Evolutionary conservation across 2,888 invertebrate genomes (phyloP), one percentile per base, ranked within the genome.

Genomic region (Drosophila aldrichi): DNA sequence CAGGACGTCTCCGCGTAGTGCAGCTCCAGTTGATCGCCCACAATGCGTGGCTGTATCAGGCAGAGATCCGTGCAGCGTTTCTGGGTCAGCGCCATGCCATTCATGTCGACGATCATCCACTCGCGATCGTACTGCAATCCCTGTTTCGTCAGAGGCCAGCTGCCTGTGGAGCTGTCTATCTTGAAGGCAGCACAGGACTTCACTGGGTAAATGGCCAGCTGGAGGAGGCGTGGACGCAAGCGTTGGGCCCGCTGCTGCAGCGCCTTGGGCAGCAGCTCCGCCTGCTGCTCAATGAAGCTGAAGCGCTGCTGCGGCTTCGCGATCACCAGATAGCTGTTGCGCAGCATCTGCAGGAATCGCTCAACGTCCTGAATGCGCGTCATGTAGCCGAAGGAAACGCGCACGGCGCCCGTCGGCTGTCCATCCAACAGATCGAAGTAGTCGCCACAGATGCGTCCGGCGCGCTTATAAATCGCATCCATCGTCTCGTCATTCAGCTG

Each of bases 321-420:
- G 1, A 73, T 79, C 7, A 32, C 29, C 25, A 96, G 92, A 91
- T 98, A 98, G 91, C 97, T 97, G 61, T 95, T 94, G 55, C 94
- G 94, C 59, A 98, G 95, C 95, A 98, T 96, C 51, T 93, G 81
- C 10, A 98, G 91, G 22, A 98, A 93, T 77, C 92, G 94, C 66
- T 96, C 95, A 0, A 96, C 96, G 91, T 98, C 96, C 58, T 94
- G 91, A 66, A 94, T 93, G 0, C 95, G 95, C 12, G 98, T 97
- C 95, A 97, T 97, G 89, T 97, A 98, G 20, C 99, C 99, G 91
- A 99, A 97, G 1, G 99, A 99, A 5, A 97, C 95, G 88, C 99
- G 94, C 14, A 98, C 95, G 2, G 98, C 97, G 10, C 99, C 99
- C 0, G 98, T 98, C 0, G 99, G 99, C 78, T 94, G 94, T 0